phyloP scores from a whole-genome alignment of 2,113 vertebrate genomes.

The Epinephelus lanceolatus region DNA sequence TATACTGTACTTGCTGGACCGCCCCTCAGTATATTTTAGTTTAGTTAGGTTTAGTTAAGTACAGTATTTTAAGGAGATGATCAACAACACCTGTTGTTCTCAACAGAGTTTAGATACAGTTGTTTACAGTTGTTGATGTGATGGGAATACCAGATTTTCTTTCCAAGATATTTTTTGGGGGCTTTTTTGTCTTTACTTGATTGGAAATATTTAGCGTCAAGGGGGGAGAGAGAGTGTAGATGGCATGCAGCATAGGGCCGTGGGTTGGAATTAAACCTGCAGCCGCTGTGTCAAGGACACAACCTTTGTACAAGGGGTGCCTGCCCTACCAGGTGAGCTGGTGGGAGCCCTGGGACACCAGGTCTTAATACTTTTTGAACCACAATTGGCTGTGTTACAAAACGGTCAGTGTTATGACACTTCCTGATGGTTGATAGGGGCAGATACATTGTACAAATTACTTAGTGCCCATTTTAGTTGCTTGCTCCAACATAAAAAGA shows the following conservation, averaged over 20 bases:
- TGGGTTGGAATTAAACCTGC: too few species aligned
- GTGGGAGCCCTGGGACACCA: too few species aligned
- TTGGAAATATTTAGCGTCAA: too few species aligned
- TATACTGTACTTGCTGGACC: too few species aligned
- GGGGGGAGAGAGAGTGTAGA: too few species aligned
- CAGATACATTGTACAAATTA: neutral
- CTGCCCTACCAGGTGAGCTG: too few species aligned
- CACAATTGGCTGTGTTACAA: neutral
- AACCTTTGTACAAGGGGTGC: too few species aligned
- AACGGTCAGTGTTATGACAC: neutral
- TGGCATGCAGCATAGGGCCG: too few species aligned
- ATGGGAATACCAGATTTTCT: neutral
- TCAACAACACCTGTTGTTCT: neutral
- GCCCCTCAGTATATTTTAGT: neutral
- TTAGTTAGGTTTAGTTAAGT: too few species aligned
- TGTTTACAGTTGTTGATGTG: neutral
- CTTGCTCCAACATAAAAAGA: constrained; percentile 13
- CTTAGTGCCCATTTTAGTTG: constrained; percentile 22
- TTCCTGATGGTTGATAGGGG: constrained; percentile 1
- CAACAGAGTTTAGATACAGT: neutral
- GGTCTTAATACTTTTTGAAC: neutral
- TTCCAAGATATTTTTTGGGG: too few species aligned
- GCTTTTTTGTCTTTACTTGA: too few species aligned
- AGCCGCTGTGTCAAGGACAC: too few species aligned
- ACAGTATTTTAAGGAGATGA: neutral